These are phyloP conservation scores for Atrina japonica DNA, from an alignment of 2,888 invertebrate genomes.

Conservation along the genomic window DNA sequence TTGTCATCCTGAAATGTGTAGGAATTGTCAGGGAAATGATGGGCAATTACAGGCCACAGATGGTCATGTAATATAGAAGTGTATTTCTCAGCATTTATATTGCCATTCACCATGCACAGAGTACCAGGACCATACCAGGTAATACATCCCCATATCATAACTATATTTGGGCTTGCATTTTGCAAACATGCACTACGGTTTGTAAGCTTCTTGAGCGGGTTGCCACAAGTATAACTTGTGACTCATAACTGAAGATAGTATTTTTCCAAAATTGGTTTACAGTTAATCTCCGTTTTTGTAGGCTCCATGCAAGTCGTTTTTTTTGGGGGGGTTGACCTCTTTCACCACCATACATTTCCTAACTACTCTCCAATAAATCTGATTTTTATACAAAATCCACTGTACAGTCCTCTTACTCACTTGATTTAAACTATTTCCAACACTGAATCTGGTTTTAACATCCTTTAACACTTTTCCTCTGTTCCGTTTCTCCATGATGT, in stretches of 20 bases:
- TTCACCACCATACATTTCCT: slow-evolving; percentile 6
- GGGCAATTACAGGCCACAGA: slow-evolving; percentile 20
- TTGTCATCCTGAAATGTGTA: slow-evolving; percentile 23
- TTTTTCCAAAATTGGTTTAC: too few relatives aligned
- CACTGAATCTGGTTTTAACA: background rate
- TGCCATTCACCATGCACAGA: too few relatives aligned
- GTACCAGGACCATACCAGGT: slow-evolving; percentile 22
- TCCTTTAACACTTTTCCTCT: slow-evolving; percentile 1
- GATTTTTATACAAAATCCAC: slow-evolving; percentile 17
- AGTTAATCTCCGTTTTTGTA: too few relatives aligned
- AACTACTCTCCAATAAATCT: slow-evolving; percentile 12
- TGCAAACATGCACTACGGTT: slow-evolving; percentile 13
- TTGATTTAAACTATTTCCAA: too few relatives aligned
- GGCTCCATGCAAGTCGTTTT: too few relatives aligned
- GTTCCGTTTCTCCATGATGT: background rate
- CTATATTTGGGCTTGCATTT: slow-evolving; percentile 9
- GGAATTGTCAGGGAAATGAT: slow-evolving; percentile 29
- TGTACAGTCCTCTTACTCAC: background rate
- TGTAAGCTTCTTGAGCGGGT: slow-evolving; percentile 13
- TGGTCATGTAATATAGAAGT: slow-evolving; percentile 21
- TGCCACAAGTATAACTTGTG: slow-evolving; percentile 15
- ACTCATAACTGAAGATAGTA: too few relatives aligned
- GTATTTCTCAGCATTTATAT: slow-evolving; percentile 28
- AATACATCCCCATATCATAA: slow-evolving; percentile 11
- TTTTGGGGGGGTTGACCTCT: too few relatives aligned